These are phyloP conservation scores for Camarhynchus parvulus DNA, from an alignment of 2,113 vertebrate genomes.

Conservation along the genomic window DNA sequence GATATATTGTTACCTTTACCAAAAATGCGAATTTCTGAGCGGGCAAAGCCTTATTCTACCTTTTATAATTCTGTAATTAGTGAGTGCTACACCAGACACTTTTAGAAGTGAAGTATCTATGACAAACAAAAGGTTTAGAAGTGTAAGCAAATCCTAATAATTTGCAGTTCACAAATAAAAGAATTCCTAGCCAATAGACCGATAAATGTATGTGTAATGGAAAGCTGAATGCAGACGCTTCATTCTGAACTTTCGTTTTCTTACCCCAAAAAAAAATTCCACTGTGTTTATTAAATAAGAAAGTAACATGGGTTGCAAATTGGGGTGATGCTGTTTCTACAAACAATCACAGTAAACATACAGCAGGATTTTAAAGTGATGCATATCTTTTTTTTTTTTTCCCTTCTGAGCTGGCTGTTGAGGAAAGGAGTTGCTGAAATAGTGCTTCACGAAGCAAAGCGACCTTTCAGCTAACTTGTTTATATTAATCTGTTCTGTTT, in stretches of 20 bases:
- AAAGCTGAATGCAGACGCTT: conserved; percentile 34
- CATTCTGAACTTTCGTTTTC: not conserved
- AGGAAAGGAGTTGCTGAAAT: conserved; percentile 42
- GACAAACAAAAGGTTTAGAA: conserved; percentile 28
- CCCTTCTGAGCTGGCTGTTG: conserved; percentile 4
- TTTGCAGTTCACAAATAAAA: conserved; percentile 57
- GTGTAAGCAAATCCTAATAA: conserved; percentile 50
- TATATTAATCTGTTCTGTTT: conserved; percentile 49
- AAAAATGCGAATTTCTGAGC: conserved; percentile 56
- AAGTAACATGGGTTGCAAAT: conserved; percentile 7
- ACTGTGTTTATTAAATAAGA: not conserved
- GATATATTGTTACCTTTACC: conserved; percentile 59
- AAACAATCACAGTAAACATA: conserved; percentile 16
- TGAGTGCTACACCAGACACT: conserved; percentile 44
- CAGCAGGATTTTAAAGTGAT: conserved; percentile 31
- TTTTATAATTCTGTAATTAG: conserved; percentile 63
- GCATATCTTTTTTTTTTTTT: not conserved
- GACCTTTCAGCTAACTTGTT: conserved; percentile 20
- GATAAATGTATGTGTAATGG: conserved; percentile 34
- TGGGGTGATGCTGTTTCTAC: conserved; percentile 31
- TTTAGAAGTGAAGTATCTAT: conserved; percentile 41
- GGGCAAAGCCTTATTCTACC: conserved; percentile 59
- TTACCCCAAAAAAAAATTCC: not conserved
- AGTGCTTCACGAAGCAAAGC: not conserved
- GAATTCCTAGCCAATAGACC: conserved; percentile 1